phyloP scores from a whole-genome alignment of 2,888 invertebrate genomes.

The Galerucella nymphaeae region DNA sequence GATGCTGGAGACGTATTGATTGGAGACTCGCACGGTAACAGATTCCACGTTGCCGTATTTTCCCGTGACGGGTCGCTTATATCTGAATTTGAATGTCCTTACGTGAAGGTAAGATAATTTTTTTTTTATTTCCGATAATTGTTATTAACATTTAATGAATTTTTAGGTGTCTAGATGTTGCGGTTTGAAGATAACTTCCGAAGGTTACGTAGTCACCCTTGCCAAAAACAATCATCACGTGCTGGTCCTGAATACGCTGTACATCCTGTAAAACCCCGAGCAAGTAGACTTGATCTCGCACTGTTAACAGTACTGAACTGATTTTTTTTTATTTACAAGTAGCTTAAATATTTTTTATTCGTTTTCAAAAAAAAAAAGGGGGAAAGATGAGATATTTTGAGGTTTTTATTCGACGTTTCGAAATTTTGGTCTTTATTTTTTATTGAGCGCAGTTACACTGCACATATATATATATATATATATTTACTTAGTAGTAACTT shows the following conservation, averaged over 20 bases:
- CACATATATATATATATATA: slow-evolving; percentile 23
- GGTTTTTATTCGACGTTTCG: slow-evolving; percentile 43
- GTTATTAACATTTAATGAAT: slow-evolving; percentile 5
- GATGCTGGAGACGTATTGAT: slow-evolving; percentile 97
- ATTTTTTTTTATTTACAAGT: slow-evolving; percentile 56
- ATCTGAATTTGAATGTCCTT: slow-evolving; percentile 96
- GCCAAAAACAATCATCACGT: slow-evolving; percentile 99
- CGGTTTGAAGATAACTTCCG: slow-evolving; percentile 95
- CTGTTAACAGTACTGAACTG: slow-evolving; percentile 64
- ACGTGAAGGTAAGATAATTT: slow-evolving; percentile 83
- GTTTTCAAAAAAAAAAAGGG: slow-evolving; percentile 29
- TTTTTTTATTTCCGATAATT: background rate
- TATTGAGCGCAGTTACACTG: slow-evolving; percentile 33
- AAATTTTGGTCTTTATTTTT: slow-evolving; percentile 48
- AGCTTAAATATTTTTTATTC: slow-evolving; percentile 49
- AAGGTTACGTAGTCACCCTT: slow-evolving; percentile 94
- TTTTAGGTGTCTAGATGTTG: slow-evolving; percentile 97
- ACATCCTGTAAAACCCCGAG: slow-evolving; percentile 82
- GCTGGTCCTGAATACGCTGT: slow-evolving; percentile 93
- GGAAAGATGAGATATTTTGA: slow-evolving; percentile 36
- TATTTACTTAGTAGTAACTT: slow-evolving; percentile 44
- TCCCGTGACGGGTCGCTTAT: slow-evolving; percentile 87
- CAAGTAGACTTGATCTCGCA: slow-evolving; percentile 66
- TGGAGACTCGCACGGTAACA: slow-evolving; percentile 97
- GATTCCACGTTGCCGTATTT: slow-evolving; percentile 97